Evolutionary conservation across 2,113 vertebrate species (phyloP), one percentile per base, ranked within the genome.

Genomic region (Monopterus albus): DNA sequence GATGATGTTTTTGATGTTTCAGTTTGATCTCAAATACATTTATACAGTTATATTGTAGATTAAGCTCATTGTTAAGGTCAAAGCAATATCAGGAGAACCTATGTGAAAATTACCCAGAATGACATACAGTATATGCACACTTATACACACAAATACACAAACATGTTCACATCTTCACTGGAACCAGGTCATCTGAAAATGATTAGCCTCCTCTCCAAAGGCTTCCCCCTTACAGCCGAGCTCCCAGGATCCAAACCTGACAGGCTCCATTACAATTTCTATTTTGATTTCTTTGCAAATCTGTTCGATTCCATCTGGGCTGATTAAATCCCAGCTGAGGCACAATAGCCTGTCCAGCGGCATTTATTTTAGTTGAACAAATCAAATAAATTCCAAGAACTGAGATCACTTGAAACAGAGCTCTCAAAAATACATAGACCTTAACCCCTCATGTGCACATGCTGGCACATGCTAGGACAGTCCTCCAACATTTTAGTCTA

Each of bases 111-210:
- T 20, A 26, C 25, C 38, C 43, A 58, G 61, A 60, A 39, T 39
- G 38, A 33, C 51, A n/a, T n/a, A n/a, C n/a, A n/a, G n/a, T 78
- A 88, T 78, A 45, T 64, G 56, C 40, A 68, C 64, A 38, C 13
- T 25, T 5, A 59, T 23, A 79, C 29, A 53, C 59, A 79, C 25
- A 69, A 20, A 60, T 26, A 40, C 15, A 42, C 26, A 70, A 45
- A 43, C 72, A 39, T 40, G 38, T 49, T 71, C 85, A 87, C 55
- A 17, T 90, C 83, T 83, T 90, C 76, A 89, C 85, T 78, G 81
- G 89, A 87, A 83, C 59, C 53, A 68, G 75, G 51, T 90, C 92
- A 94, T 93, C 91, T 94, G 92, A 94, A 92, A 93, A 87, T 85
- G 85, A 93, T 91, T 89, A 91, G 79, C 81, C 60, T 80, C 42